Percentiles rank a stretch among this genome's conserved stretches.
phyloP scores from a whole-genome alignment of 2,888 invertebrate species.

The Stenodema calcarata region DNA sequence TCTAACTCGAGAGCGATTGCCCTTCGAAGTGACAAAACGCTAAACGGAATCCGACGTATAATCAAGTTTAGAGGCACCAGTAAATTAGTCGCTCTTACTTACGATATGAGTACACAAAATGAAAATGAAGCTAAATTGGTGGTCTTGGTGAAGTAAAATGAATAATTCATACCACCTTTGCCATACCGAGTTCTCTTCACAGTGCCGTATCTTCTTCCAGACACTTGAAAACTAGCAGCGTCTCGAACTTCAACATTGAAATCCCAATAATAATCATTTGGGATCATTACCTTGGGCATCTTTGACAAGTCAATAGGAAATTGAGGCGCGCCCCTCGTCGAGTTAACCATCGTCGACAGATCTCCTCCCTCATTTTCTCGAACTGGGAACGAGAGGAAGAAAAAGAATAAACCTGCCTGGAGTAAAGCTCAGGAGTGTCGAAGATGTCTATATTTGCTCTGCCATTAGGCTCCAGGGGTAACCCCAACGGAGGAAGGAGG shows the following conservation, averaged over 20 bases:
- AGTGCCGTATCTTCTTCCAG: too few relatives aligned
- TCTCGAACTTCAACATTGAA: background rate
- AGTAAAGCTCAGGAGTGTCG: slow-evolving; percentile 26
- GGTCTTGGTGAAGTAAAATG: background rate
- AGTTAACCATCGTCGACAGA: background rate
- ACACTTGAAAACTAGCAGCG: too few relatives aligned
- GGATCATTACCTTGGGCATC: background rate
- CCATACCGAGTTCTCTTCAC: background rate
- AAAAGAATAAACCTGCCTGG: background rate
- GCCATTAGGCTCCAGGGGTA: background rate
- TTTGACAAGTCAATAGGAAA: background rate
- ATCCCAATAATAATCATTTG: background rate
- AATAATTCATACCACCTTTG: background rate
- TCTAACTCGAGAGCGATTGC: background rate
- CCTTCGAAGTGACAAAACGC: slow-evolving; percentile 36
- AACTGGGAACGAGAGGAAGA: background rate
- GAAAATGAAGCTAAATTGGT: background rate
- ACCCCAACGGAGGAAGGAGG: background rate
- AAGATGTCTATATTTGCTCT: slow-evolving; percentile 44
- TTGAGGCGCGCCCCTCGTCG: background rate
- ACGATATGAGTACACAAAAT: background rate
- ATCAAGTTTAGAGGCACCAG: background rate
- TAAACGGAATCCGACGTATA: slow-evolving; percentile 3
- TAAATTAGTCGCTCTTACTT: background rate
- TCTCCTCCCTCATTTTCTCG: slow-evolving; percentile 9